These are phyloP conservation scores for Laothoe populi DNA, from an alignment of 2,888 invertebrate species.

Conservation along the genomic window DNA sequence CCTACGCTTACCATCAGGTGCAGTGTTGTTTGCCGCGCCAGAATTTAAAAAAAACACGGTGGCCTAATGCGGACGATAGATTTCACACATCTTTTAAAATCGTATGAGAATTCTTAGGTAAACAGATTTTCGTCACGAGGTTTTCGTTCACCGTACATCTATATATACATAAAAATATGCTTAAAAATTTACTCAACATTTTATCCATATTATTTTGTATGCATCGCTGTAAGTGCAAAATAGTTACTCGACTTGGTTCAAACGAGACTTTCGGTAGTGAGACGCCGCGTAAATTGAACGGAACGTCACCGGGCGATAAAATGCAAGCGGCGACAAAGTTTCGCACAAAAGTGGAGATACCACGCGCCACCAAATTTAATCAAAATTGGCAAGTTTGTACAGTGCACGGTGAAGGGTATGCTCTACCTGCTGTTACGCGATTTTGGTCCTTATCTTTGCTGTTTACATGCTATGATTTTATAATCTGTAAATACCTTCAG, in stretches of 20 bases:
- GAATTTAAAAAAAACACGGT: too few relatives aligned
- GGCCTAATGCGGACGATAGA: too few relatives aligned
- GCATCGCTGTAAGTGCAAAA: not conserved
- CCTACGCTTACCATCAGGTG: too few relatives aligned
- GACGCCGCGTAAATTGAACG: slow-evolving; percentile 38
- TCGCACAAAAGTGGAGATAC: slow-evolving; percentile 26
- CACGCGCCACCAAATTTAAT: slow-evolving; percentile 29
- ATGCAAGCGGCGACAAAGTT: slow-evolving; percentile 49
- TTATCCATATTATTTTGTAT: too few relatives aligned
- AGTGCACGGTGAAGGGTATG: not conserved
- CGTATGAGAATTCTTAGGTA: too few relatives aligned
- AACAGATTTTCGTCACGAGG: too few relatives aligned
- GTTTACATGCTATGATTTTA: not conserved
- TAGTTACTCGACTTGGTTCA: slow-evolving; percentile 12
- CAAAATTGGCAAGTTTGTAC: slow-evolving; percentile 26
- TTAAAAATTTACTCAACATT: too few relatives aligned
- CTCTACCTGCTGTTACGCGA: not conserved
- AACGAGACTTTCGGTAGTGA: slow-evolving; percentile 24
- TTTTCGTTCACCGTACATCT: too few relatives aligned
- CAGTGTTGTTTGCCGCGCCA: too few relatives aligned
- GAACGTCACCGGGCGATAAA: slow-evolving; percentile 47
- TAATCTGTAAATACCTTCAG: too few relatives aligned
- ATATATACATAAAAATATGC: too few relatives aligned
- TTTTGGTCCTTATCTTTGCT: not conserved
- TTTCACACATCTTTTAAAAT: too few relatives aligned